Conservation (phyloP, 2,113 vertebrate genomes). For the Tylochromis polylepis region DNA sequence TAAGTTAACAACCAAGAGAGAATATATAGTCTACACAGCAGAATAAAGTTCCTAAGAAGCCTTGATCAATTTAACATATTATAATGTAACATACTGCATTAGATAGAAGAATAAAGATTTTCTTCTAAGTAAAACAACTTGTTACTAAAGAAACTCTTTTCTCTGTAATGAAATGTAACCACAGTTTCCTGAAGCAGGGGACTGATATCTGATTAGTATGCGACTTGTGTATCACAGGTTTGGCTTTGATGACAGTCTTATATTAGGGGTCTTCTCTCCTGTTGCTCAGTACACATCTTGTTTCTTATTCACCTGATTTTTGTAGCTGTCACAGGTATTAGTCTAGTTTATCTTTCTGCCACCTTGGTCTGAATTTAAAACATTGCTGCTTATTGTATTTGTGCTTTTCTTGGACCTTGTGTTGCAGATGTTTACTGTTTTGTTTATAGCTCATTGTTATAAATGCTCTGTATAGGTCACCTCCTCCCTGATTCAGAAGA, state of each 20-base stretch:
- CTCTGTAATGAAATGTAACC: no score
- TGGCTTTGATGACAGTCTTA: no score
- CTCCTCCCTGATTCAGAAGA: not conserved
- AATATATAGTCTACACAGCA: not conserved
- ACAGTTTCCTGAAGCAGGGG: no score
- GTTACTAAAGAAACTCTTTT: no score
- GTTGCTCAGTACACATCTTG: not conserved
- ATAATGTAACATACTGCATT: not conserved
- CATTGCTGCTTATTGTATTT: not conserved
- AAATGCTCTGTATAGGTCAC: not conserved
- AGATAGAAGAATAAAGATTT: not conserved
- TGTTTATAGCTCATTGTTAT: not conserved
- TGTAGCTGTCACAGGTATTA: not conserved
- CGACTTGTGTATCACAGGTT: no score
- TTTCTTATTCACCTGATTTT: not conserved
- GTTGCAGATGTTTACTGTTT: not conserved
- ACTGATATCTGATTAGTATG: no score
- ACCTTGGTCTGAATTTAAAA: not conserved
- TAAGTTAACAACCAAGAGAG: not conserved
- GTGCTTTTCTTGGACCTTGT: not conserved
- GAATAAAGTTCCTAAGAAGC: not conserved
- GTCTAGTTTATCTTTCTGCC: not conserved
- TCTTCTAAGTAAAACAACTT: not conserved
- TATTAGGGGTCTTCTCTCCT: no score
- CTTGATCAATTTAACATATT: not conserved